Evolutionary conservation across 2,888 invertebrate genomes (phyloP).

Genomic region (Trachelus tabidus): DNA sequence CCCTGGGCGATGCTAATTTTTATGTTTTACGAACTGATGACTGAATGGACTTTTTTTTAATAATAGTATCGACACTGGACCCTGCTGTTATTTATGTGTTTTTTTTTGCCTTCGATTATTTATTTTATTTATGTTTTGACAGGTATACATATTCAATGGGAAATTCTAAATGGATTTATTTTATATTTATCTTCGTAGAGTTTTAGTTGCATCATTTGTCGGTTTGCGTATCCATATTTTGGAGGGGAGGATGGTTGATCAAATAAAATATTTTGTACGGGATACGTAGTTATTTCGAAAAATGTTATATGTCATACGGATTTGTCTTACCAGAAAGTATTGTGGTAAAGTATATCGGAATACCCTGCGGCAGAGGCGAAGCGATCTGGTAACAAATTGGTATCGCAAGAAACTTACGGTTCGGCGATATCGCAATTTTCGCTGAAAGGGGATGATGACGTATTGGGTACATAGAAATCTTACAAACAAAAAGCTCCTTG

Average conservation of each 20-base stretch:
- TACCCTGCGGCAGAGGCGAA: background rate
- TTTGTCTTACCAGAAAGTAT: background rate
- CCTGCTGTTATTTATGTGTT: background rate
- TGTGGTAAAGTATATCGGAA: background rate
- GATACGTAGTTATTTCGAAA: background rate
- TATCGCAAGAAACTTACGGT: constrained; percentile 19
- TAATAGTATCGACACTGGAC: background rate
- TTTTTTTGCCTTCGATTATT: background rate
- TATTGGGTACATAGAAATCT: background rate
- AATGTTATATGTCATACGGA: background rate
- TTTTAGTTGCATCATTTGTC: background rate
- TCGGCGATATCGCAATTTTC: constrained; percentile 10
- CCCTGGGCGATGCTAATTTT: background rate
- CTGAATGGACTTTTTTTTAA: background rate
- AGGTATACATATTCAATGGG: background rate
- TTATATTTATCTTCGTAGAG: background rate
- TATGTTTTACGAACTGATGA: background rate
- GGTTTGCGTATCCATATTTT: background rate
- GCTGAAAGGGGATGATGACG: constrained; percentile 1
- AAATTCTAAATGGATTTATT: background rate
- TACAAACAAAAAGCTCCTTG: constrained; percentile 20
- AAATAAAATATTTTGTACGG: background rate
- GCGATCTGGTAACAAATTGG: constrained; percentile 12
- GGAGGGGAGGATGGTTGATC: background rate
- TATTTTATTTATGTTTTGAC: background rate